phyloP scores from a whole-genome alignment of 2,888 invertebrate species.

The Cataglyphis albicans region DNA sequence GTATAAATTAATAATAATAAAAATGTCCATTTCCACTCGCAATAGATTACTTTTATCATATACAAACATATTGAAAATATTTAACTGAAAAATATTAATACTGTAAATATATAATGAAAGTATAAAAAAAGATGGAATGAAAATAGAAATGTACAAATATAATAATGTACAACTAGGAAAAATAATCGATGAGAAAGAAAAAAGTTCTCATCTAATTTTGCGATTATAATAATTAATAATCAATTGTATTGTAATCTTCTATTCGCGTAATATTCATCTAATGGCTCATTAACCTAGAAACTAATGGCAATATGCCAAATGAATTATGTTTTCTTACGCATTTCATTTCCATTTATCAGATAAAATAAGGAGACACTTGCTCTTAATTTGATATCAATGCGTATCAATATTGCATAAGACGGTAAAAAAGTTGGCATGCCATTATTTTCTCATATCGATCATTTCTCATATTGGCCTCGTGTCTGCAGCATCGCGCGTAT shows the following conservation, averaged over 20 bases:
- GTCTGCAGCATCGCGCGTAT: not conserved
- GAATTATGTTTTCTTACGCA: constrained; percentile 2
- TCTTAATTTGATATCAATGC: constrained; percentile 23
- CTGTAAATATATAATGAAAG: not conserved
- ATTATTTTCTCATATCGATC: not conserved
- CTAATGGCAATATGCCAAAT: constrained; percentile 15
- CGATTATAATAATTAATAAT: constrained; percentile 11
- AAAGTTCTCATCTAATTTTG: not conserved
- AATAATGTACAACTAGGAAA: not conserved
- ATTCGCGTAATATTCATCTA: constrained; percentile 19
- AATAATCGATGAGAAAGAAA: not conserved
- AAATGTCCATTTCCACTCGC: constrained; percentile 1
- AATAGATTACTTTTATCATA: not conserved
- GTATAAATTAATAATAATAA: not conserved
- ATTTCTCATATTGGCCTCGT: not conserved
- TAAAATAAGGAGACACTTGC: not conserved
- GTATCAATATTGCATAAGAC: constrained; percentile 29
- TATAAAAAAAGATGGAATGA: not conserved
- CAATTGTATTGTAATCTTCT: not conserved
- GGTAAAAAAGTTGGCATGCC: not conserved
- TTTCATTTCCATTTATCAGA: not conserved
- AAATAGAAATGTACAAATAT: not conserved
- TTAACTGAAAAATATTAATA: not conserved
- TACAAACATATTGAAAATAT: not conserved
- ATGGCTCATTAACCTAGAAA: constrained; percentile 32